These are phyloP conservation scores for Acholoe squamosa DNA, from an alignment of 2,888 invertebrate species.

Conservation along the genomic window DNA sequence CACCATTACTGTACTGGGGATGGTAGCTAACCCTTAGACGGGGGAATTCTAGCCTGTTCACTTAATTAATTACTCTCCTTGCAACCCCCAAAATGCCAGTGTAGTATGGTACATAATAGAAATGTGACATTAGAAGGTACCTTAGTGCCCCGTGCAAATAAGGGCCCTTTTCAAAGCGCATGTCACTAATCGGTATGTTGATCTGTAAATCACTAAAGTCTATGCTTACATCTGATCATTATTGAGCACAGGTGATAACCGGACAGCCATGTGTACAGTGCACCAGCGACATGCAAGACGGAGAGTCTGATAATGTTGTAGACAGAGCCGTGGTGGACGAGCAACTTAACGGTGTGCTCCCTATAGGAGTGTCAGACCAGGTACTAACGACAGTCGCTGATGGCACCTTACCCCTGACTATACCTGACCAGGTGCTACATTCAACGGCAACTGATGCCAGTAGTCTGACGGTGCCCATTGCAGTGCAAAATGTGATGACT, in stretches of 20 bases:
- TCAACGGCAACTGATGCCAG: neutral
- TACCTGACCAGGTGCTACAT: neutral
- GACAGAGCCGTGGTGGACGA: neutral
- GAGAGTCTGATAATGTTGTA: neutral
- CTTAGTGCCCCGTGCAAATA: too few species aligned
- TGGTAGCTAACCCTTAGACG: too few species aligned
- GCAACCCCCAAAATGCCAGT: too few species aligned
- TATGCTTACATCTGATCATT: too few species aligned
- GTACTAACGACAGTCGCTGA: neutral
- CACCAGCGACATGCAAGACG: constrained; percentile 33
- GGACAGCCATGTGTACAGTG: constrained; percentile 44
- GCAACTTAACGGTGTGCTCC: neutral
- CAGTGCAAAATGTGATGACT: neutral
- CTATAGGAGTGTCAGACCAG: neutral
- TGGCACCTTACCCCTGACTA: neutral
- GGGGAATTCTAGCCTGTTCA: too few species aligned
- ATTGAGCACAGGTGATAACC: constrained; percentile 40
- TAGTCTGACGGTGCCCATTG: neutral
- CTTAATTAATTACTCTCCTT: too few species aligned
- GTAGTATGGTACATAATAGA: too few species aligned
- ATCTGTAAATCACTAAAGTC: too few species aligned
- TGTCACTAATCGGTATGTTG: too few species aligned
- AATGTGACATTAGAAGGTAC: too few species aligned
- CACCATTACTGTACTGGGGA: too few species aligned
- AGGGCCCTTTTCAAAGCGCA: too few species aligned